Evolutionary conservation across 2,797 vertebrate genomes (phyloP), one percentile per base, ranked within the genome.

Genomic region (Melanotaenia parkinsoni): DNA sequence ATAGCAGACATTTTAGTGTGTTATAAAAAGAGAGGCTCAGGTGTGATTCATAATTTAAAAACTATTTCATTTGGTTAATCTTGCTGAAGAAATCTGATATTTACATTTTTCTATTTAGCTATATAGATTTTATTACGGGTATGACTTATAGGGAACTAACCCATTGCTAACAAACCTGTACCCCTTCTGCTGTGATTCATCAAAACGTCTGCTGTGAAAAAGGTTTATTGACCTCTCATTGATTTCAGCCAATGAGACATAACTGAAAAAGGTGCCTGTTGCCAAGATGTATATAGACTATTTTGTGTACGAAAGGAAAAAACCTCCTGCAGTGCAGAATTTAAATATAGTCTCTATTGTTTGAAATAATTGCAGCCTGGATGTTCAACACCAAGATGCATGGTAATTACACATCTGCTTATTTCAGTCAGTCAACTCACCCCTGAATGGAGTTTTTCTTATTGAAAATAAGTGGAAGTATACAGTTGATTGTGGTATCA

Each of bases 301-400:
- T 60, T 74, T 77, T 66, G 40, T 58, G 37, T 59, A 26, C 33
- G 72, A 84, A n/a, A 9, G 78, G 79, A 33, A 67, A 66, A 85
- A 87, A 66, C 68, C 65, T 85, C 67, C 67, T 0, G 16, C 62
- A 28, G 67, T 75, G 74, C 80, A 75, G 60, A 74, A 74, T 86
- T 85, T 83, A 90, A 85, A 87, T 86, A 84, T 86, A 87, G 79
- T 69, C 53, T 2, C 76, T 75, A 85, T 89, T 89, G 83, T 90
- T 72, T 76, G 67, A 85, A 86, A 89, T 89, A 88, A 91, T 91
- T 87, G 72, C 74, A 73, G 72, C 72, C 70, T 86, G 78, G 79
- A 64, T 80, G 65, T 37, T 72, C 80, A 82, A 77, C 81, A 81
- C 81, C 38, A 53, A 76, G 80, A 85, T 30, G 30, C 82, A 47